Evolutionary conservation across 2,113 vertebrate species (phyloP).

Genomic region (Microcebus lehilahytsara): DNA sequence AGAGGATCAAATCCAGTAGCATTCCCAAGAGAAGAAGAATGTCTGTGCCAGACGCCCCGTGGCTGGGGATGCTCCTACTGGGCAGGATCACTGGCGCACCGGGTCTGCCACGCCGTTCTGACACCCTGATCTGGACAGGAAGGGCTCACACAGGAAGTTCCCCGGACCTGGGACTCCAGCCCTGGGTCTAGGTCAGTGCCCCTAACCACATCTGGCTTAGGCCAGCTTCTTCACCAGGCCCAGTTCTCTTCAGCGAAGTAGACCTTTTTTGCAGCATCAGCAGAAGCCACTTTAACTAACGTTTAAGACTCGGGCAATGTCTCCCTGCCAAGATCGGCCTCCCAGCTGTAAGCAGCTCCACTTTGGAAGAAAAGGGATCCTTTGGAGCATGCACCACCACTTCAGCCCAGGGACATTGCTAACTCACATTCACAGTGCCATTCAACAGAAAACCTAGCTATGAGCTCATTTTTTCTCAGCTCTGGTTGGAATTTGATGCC

Average conservation of each 20-base stretch:
- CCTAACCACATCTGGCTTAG: not conserved
- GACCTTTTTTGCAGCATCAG: no score
- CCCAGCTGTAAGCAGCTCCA: no score
- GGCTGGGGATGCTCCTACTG: no score
- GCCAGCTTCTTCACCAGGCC: not conserved
- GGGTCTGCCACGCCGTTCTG: not conserved
- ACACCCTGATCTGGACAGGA: not conserved
- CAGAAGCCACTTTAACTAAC: not conserved
- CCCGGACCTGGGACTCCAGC: fast-evolving
- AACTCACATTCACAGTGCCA: not conserved
- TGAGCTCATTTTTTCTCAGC: not conserved
- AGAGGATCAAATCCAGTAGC: not conserved
- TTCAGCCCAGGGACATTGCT: not conserved
- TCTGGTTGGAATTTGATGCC: not conserved
- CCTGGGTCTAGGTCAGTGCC: fast-evolving
- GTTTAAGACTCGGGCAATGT: not conserved
- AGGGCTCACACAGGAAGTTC: not conserved
- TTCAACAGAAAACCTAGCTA: not conserved
- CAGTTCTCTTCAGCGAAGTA: not conserved
- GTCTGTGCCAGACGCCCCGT: not conserved
- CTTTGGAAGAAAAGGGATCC: not conserved
- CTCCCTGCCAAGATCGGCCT: not conserved
- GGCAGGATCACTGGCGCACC: no score
- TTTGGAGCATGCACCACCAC: no score
- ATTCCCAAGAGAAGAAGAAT: not conserved